Evolutionary conservation across 2,797 vertebrate species (phyloP).

Genomic region (Urocyon cinereoargenteus): DNA sequence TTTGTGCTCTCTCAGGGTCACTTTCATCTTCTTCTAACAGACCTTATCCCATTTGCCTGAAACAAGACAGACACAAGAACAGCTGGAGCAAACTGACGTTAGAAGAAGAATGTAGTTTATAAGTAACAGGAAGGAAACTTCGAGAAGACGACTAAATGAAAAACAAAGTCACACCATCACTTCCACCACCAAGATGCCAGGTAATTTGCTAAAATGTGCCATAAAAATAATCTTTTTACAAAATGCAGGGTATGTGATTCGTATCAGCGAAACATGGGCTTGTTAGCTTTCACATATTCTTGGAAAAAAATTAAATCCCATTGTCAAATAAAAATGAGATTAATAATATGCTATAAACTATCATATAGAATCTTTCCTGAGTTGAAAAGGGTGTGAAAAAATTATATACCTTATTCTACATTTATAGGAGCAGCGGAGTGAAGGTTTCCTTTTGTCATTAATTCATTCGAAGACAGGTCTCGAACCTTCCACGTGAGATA

Average conservation of each 20-base stretch:
- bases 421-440: not conserved
- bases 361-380: not conserved
- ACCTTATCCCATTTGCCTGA: not conserved
- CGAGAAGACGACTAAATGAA: not conserved
- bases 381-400: not conserved
- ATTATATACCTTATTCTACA: not conserved
- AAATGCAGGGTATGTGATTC: not conserved
- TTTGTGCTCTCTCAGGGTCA: not conserved
- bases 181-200: not conserved
- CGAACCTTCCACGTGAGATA: not conserved
- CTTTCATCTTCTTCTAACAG: not conserved
- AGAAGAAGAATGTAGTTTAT: not conserved
- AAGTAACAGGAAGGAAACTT: not conserved
- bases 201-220: not conserved
- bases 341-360: constrained; percentile 34
- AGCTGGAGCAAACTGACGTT: not conserved
- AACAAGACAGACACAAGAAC: not conserved
- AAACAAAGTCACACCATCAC: not conserved
- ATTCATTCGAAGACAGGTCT: not conserved
- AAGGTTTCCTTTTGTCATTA: constrained; percentile 32
- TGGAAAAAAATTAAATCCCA: constrained; percentile 16
- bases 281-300: constrained; percentile 86
- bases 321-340: constrained; percentile 63
- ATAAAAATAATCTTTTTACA: constrained; percentile 1
- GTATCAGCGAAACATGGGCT: not conserved